Evolutionary conservation across 2,888 invertebrate genomes (phyloP).

Genomic region (Diplolepis rosae): DNA sequence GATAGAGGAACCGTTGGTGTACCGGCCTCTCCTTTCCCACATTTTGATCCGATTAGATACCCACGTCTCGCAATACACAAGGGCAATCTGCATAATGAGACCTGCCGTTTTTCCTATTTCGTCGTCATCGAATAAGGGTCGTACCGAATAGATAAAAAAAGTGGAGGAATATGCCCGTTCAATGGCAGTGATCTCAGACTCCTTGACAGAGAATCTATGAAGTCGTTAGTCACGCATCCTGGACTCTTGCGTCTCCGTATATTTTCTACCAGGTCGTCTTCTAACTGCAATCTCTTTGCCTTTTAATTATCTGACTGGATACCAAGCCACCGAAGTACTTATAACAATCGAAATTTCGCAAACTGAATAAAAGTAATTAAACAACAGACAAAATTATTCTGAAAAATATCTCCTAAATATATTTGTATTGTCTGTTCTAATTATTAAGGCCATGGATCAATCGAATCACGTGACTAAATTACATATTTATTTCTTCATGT

Average conservation of each 20-base stretch:
- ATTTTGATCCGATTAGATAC: conserved; percentile 60
- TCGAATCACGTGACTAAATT: no score
- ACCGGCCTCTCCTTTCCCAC: conserved; percentile 54
- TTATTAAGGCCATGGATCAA: no score
- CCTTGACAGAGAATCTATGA: conserved; percentile 59
- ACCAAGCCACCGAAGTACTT: conserved; percentile 28
- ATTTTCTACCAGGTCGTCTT: conserved; percentile 26
- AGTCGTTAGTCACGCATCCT: conserved; percentile 67
- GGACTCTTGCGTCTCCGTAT: conserved; percentile 41
- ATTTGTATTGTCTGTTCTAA: no score
- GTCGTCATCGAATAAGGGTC: conserved; percentile 48
- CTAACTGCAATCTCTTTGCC: conserved; percentile 6
- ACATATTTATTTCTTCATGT: no score
- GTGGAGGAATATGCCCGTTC: conserved; percentile 41
- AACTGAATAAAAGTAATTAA: conserved; percentile 2
- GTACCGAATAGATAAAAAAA: conserved; percentile 42
- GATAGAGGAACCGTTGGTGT: conserved; percentile 38
- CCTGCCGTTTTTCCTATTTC: conserved; percentile 48
- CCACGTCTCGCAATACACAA: conserved; percentile 51
- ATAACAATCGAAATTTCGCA: conserved; percentile 15
- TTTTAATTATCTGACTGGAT: conserved; percentile 28
- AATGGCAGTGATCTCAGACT: conserved; percentile 40
- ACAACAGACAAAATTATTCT: no score
- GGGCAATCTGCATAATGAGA: conserved; percentile 56
- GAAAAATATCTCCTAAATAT: no score